These are phyloP conservation scores for Marronus borbonicus DNA, from an alignment of 2,888 invertebrate species.

Conservation along the genomic window DNA sequence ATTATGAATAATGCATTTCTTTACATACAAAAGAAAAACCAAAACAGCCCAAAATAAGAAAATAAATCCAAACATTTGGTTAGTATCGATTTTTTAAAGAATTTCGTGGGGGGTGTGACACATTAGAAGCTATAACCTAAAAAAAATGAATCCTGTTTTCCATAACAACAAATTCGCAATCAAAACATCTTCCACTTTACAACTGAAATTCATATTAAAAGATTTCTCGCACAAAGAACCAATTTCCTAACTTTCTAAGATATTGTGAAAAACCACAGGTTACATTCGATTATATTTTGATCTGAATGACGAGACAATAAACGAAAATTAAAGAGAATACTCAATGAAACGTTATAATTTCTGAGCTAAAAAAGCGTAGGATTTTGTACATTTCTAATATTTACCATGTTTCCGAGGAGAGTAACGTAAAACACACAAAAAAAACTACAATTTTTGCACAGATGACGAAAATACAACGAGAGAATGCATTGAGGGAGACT, in stretches of 20 bases:
- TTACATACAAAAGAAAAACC: not conserved
- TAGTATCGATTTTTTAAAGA: conserved; percentile 57
- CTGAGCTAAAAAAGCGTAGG: not conserved
- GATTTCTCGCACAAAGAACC: not conserved
- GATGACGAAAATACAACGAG: conserved; percentile 44
- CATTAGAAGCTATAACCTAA: conserved; percentile 34
- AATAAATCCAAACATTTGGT: conserved; percentile 7
- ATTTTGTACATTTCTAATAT: not conserved
- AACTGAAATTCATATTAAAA: not conserved
- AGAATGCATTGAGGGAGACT: conserved; percentile 41
- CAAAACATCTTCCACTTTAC: not conserved
- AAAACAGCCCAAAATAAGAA: not conserved
- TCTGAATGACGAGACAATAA: conserved; percentile 1
- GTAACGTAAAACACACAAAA: conserved; percentile 41
- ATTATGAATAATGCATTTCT: not conserved
- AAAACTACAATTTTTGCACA: conserved; percentile 23
- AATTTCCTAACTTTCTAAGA: not conserved
- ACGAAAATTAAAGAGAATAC: not conserved
- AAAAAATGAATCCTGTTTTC: conserved; percentile 4
- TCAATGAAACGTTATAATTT: conserved; percentile 8
- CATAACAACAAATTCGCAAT: not conserved
- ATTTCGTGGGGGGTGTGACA: conserved; percentile 57
- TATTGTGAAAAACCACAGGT: conserved; percentile 6
- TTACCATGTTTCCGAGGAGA: conserved; percentile 57
- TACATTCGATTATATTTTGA: not conserved